phyloP scores from a whole-genome alignment of 2,797 vertebrate species.

The Falco peregrinus region DNA sequence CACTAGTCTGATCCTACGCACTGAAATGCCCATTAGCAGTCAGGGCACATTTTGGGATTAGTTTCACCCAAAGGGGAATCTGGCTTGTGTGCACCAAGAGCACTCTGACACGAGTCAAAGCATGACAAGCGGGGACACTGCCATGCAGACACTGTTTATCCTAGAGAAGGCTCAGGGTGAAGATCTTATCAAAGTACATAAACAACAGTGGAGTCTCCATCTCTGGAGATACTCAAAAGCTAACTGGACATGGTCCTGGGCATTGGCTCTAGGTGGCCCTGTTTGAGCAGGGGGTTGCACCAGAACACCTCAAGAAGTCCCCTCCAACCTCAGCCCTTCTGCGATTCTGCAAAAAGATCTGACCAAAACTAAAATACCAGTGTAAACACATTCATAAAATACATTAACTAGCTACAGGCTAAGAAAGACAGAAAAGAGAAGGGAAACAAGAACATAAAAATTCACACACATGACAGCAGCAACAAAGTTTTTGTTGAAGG shows the following conservation, averaged over 20 bases:
- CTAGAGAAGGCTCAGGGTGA: background rate
- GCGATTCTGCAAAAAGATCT: conserved; percentile 26
- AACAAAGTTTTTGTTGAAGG: background rate
- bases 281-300: background rate
- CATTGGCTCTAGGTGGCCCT: background rate
- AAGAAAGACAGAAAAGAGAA: background rate
- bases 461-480: background rate
- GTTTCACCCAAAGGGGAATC: background rate
- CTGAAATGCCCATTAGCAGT: background rate
- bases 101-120: background rate
- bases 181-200: background rate
- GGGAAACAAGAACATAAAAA: background rate
- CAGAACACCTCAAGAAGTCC: background rate
- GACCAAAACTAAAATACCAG: conserved; percentile 22
- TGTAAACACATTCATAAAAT: background rate
- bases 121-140: background rate
- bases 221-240: conserved; percentile 17
- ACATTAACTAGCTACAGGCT: background rate
- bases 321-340: conserved; percentile 1
- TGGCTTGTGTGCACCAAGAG: background rate
- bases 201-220: conserved; percentile 15
- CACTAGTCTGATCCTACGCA: background rate
- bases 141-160: background rate
- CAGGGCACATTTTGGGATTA: background rate
- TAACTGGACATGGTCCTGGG: background rate